Base-by-base conservation (phyloP, 2,888 invertebrate genomes). In the Agriopis aurantiaria region DNA sequence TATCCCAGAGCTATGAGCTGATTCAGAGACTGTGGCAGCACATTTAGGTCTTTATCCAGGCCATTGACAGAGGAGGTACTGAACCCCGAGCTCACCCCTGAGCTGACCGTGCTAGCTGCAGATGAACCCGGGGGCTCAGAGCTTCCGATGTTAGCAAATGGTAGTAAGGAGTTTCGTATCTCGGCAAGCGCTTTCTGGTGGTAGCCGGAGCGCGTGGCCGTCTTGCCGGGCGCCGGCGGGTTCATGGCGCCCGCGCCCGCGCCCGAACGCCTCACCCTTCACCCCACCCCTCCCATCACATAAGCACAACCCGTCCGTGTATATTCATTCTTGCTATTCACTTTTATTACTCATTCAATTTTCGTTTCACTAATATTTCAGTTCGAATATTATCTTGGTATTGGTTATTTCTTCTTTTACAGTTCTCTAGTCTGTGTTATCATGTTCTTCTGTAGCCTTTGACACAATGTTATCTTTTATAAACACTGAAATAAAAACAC, bases 131-230 rank as follows among this genome's bases (percentile, higher is more conserved):
- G 95, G 60, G 96, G 96, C 80, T 96, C 96, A 7, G 94, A 91
- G 75, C 85, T 93, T 69, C 94, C 93, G 79, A 93, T 96, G 85
- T 97, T 97, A 65, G 97, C 97, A 88, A 97, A 97, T 65, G 97
- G 97, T 82, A 97, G 95, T 81, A 97, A 91, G 72, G 97, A 97
- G 90, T 97, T 97, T 81, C 97, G 96, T 85, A 97, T 98, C 92
- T 97, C 97, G 92, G 97, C 97, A 91, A 98, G 96, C 87, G 97
- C 97, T 95, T 97, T 97, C 92, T 97, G 97, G 93, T 97, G 97
- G 93, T 97, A 97, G 94, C 97, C 97, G 94, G 96, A 95, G 93
- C 96, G 96, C 95, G 96, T 95, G 92, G 96, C 95, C 93, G 96
- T 91, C 91, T 95, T 94, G 91, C 93, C 93, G 92, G 94, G 94